A percentile compares a stretch with the other conserved stretches of the same genome.
These are phyloP conservation scores for Atta colombica DNA, from an alignment of 1,140 invertebrate species.

Conservation along the genomic window DNA sequence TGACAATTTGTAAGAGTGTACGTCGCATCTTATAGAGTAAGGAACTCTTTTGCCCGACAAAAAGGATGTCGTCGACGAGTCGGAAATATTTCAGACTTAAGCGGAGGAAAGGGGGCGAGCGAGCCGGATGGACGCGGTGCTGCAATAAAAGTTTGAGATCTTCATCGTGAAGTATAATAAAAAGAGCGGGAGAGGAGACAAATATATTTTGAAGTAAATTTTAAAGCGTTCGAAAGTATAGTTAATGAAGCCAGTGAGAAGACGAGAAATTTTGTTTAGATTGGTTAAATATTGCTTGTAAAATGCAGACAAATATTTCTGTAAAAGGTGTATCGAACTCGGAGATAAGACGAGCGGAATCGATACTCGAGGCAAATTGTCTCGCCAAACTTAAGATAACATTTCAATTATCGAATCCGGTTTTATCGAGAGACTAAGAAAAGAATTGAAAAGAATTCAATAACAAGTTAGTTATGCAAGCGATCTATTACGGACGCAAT, in stretches of 20 bases:
- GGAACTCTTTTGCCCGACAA: background rate
- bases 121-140: constrained; percentile 9
- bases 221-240: background rate
- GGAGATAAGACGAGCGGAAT: background rate
- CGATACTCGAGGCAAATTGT: constrained; percentile 9
- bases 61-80: constrained; percentile 28
- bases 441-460: constrained; percentile 21
- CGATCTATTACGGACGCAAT: constrained; percentile 15
- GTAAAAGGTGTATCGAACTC: background rate
- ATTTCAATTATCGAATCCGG: background rate
- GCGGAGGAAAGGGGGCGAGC: background rate
- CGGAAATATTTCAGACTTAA: constrained; percentile 38
- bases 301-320: constrained; percentile 1
- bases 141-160: constrained; percentile 36
- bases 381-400: background rate
- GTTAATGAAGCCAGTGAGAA: background rate
- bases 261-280: background rate
- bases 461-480: constrained; percentile 35
- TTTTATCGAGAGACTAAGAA: background rate
- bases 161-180: background rate
- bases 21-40: background rate
- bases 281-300: background rate
- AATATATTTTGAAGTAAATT: background rate
- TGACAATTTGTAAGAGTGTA: constrained; percentile 3
- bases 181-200: background rate